Evolutionary conservation across 2,888 invertebrate species (phyloP).

Genomic region (Parnassius orleans): DNA sequence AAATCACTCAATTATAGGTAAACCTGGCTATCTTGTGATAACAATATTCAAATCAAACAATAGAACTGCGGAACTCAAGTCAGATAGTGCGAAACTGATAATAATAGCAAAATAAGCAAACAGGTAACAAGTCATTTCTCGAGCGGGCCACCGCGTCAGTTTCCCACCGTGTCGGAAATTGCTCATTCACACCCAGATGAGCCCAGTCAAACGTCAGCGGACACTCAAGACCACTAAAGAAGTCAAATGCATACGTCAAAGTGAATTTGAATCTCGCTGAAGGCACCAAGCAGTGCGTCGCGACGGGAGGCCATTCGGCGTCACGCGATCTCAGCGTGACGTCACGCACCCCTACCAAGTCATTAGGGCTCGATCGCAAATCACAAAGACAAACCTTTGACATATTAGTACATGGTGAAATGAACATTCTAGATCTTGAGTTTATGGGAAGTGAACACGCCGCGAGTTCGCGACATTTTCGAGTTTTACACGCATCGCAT

Average conservation of each 20-base stretch:
- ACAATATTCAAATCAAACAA: too few relatives aligned
- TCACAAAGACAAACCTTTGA: constrained; percentile 58
- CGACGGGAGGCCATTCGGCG: constrained; percentile 49
- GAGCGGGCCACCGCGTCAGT: constrained; percentile 41
- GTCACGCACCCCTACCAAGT: constrained; percentile 34
- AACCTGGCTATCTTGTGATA: too few relatives aligned
- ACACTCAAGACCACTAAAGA: constrained; percentile 56
- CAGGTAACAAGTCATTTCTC: constrained; percentile 38
- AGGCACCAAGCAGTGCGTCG: constrained; percentile 57
- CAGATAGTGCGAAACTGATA: too few relatives aligned
- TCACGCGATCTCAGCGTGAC: constrained; percentile 40
- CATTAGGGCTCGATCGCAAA: constrained; percentile 44
- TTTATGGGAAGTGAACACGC: constrained; percentile 68
- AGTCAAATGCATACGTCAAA: constrained; percentile 62
- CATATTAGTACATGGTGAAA: constrained; percentile 63
- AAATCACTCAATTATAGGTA: too few relatives aligned
- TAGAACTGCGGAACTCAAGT: too few relatives aligned
- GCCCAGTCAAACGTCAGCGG: constrained; percentile 52
- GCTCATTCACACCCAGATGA: constrained; percentile 70
- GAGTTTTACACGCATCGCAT: constrained; percentile 46
- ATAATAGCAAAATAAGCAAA: constrained; percentile 13
- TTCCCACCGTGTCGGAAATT: constrained; percentile 70
- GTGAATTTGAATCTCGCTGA: constrained; percentile 55
- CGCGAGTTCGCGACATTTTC: constrained; percentile 49
- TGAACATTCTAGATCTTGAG: constrained; percentile 69